Evolutionary conservation across 2,797 vertebrate species (phyloP).

Genomic region (Rhadinocentrus ornatus): DNA sequence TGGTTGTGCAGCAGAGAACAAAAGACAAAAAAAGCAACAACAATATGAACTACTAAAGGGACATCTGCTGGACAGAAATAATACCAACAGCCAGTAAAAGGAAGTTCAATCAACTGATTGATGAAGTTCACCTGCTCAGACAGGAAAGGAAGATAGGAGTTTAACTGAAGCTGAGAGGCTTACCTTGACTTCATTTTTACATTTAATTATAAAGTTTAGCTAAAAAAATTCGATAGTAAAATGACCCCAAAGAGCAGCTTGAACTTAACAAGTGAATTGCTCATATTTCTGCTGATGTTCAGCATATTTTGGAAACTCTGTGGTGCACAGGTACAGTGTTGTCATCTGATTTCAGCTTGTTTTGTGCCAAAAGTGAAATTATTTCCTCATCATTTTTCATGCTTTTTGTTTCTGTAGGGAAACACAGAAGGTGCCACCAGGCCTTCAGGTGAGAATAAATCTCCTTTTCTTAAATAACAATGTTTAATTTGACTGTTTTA

Average conservation of each 20-base stretch:
- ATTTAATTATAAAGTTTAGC: conserved; percentile 1
- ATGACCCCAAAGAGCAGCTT: conserved; percentile 44
- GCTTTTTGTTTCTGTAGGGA: conserved; percentile 41
- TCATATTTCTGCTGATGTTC: conserved; percentile 47
- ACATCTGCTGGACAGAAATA: conserved; percentile 41
- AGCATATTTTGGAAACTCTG: conserved; percentile 13
- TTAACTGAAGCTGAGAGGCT: conserved; percentile 15
- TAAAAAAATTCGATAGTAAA: conserved; percentile 23
- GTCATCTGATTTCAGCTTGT: not conserved
- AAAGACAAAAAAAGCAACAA: no score
- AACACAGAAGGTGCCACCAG: conserved; percentile 17
- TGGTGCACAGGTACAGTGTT: conserved; percentile 47
- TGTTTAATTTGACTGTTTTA: no score
- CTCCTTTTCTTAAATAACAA: no score
- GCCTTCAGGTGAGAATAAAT: conserved; percentile 65
- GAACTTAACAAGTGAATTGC: not conserved
- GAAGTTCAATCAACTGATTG: conserved; percentile 60
- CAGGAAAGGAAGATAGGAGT: conserved; percentile 15
- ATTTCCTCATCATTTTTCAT: not conserved
- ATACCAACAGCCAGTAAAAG: not conserved
- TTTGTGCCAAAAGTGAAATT: not conserved
- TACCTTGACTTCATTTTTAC: not conserved
- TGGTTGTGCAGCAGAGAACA: no score
- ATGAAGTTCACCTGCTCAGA: conserved; percentile 70
- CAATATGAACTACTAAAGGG: not conserved